Base-by-base conservation (phyloP, 2,113 vertebrate genomes). In the Orycteropus afer region DNA sequence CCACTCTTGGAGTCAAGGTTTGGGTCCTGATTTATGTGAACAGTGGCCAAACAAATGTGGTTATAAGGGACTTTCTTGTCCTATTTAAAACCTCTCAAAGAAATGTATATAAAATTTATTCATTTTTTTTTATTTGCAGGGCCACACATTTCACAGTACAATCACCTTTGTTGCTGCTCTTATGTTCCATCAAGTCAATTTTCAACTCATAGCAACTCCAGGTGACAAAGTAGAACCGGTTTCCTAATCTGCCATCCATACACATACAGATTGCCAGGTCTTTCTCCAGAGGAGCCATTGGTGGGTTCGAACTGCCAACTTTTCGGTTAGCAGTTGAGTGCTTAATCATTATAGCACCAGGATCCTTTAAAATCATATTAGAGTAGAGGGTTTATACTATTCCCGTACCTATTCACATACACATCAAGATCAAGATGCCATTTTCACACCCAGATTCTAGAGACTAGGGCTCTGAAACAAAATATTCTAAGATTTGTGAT, bases 401-500 rank as follows among this genome's bases (percentile, higher is more conserved):
- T 93, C 55, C 77, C 61, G 71, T 81, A 87, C 13, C n/a, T 18
- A 89, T 11, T 86, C 78, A 90, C 12, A 84, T 34, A 86, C 86
- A 94, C 59, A 42, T 71, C 63, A 84, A 61, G 49, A 69, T 93
- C 73, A 89, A 86, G 93, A 96, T 71, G 79, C 47, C 73, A 94
- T 47, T 86, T 86, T 34, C 85, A 73, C 40, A 90, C 71, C 79
- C 73, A 85, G 59, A 57, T 82, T 94, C 53, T 63, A 96, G n/a
- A 90, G 80, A 81, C n/a, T 67, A 40, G 47, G 17, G 65, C 71
- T 9, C 71, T 49, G 14, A 95, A 74, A 92, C 61, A 92, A 93
- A 96, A 76, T 67, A 97, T 55, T 86, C 78, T 49, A 90, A 90
- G 67, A 96, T 73, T 84, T 83, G 83, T n/a, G 40, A 94, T 93